Evolutionary conservation across 2,113 vertebrate genomes (phyloP), one percentile per base, ranked within the genome.

Genomic region (Rallus limicola): DNA sequence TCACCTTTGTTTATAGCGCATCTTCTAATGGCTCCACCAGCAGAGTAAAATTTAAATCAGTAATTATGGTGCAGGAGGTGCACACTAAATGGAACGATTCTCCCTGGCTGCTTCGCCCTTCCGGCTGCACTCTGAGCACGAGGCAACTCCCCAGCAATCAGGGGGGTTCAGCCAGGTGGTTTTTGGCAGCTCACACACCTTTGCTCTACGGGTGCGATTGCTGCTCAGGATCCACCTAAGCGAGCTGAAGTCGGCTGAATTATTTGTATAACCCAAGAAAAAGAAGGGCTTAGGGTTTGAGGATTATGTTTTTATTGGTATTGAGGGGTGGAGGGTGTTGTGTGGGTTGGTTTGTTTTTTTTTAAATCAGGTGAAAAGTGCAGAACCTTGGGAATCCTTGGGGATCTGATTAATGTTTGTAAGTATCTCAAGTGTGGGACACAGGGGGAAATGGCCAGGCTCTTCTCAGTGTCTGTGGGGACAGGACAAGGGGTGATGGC

Each of bases 31-130:
- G 92, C 95, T 96, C 50, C 6, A 58, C 38, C 93, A 8, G 93
- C 92, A 11, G 95, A 84, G 93, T 75, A 79, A 94, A 93, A 96
- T 94, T 94, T 95, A 93, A 94, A 93, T 93, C 82, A 85, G 95
- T 91, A 78, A 95, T 95, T 96, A 85, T 75, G 5, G 86, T 59
- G 88, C 90, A 58, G 88, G 5, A 97, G 92, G 88, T 28, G 0
- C 83, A 18, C 1, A 5, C 87, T 83, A 78, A 84, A 44, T 74
- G 88, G 93, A 88, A 50, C 18, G 6, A 15, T 77, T 87, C 44
- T 69, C 78, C 59, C 85, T n/a, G 79, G 63, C 93, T 74, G 93
- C 90, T 75, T 11, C 94, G 89, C 90, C 91, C 89, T 85, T 56
- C 60, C 44, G 84, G 81, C 95, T 69, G 86, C 74, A 4, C 94